Base-by-base conservation (phyloP, 2,888 invertebrate genomes). In the Hemithea aestivaria region DNA sequence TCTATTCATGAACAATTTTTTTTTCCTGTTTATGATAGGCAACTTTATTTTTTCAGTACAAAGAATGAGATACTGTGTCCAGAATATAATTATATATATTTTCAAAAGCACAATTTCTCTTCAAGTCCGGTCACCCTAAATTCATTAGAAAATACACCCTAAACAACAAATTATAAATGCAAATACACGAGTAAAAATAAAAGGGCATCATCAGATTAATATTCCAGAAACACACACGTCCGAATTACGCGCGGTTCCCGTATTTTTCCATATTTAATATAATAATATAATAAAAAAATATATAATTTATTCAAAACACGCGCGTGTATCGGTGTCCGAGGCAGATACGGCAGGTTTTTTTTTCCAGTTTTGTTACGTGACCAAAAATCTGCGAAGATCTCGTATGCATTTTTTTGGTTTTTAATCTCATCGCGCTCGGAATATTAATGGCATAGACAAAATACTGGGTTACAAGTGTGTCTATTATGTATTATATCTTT, bases 291-390 rank as follows among this genome's bases (percentile, higher is more conserved):
- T 75, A 74, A 79, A 76, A n/a, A 72, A 75, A 76, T 70, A 16
- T 16, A 16, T 78, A 78, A 84, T 75, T 71, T 83, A 85, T 85
- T 85, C 85, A 54, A 45, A 51, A 66, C 70, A 73, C 85, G 82
- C 83, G 51, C 71, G 73, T 72, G 80, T 83, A 85, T 84, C 80
- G 74, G 79, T 83, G 84, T 65, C 61, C 69, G 56, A 65, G 73
- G 65, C 82, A 79, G 81, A 81, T 77, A 66, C 56, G 62, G 20
- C 31, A 27, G 34, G 34, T 34, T 25, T 46, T 49, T 51, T 65
- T 52, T 57, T 69, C 63, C 63, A 72, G 65, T 77, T 80, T 66
- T 66, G 67, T 55, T 77, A 84, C 83, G 84, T 83, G 84, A 84
- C 82, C 76, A 58, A 63, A 66, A 38, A 57, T 69, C 59, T 57